phyloP scores from a whole-genome alignment of 2,113 vertebrate species.

The Beaufortia kweichowensis region DNA sequence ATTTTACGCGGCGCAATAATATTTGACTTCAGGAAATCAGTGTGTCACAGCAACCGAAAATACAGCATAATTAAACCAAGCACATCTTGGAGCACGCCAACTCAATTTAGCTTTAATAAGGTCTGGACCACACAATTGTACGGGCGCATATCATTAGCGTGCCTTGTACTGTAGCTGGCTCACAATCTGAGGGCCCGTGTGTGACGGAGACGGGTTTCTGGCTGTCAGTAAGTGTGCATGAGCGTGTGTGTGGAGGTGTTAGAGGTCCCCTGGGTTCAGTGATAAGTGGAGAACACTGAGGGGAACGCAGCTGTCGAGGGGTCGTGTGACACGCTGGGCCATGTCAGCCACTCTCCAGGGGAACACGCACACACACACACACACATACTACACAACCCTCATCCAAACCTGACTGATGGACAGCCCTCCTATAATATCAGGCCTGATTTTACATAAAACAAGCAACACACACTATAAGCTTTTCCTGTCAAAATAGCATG shows the following conservation, averaged over 20 bases:
- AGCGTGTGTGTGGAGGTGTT: constrained; percentile 54
- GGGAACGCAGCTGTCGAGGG: constrained; percentile 64
- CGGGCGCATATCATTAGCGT: constrained; percentile 29
- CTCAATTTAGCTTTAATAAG: constrained; percentile 36
- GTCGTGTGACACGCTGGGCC: constrained; percentile 68
- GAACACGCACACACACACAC: constrained; percentile 19
- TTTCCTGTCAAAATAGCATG: background rate
- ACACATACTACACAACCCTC: constrained; percentile 16
- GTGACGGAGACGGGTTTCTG: constrained; percentile 43
- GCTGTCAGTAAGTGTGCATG: constrained; percentile 49
- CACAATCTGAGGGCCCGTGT: constrained; percentile 16
- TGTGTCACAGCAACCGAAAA: constrained; percentile 20
- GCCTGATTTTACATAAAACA: constrained; percentile 37
- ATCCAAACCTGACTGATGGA: constrained; percentile 9
- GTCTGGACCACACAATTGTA: constrained; percentile 20
- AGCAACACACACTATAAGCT: background rate
- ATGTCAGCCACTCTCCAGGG: constrained; percentile 63
- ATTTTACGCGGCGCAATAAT: constrained; percentile 4
- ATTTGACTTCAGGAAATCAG: background rate
- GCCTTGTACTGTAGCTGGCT: constrained; percentile 30
- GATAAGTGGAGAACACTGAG: constrained; percentile 71
- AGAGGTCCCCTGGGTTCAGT: constrained; percentile 67
- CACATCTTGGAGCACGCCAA: constrained; percentile 12
- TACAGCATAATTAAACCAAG: constrained; percentile 12
- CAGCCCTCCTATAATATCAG: constrained; percentile 4